Conservation (phyloP, 1,140 invertebrate species). For the Bombus breviceps region DNA sequence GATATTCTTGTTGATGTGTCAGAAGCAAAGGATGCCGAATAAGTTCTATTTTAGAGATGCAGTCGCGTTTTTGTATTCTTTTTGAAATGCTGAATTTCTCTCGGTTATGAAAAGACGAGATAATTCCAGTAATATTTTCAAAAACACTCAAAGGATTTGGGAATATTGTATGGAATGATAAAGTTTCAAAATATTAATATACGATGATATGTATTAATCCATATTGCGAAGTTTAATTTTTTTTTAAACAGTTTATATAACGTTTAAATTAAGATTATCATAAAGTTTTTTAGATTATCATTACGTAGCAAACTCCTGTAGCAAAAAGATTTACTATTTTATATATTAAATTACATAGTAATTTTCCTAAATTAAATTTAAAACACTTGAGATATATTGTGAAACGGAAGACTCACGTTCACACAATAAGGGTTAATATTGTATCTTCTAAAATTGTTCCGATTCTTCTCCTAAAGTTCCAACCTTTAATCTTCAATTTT, state of each 20-base stretch:
- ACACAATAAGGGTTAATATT: background rate
- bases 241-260: no score
- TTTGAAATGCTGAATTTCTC: background rate
- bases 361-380: no score
- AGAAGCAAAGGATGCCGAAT: background rate
- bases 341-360: no score
- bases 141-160: background rate
- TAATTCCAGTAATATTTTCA: background rate
- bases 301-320: no score
- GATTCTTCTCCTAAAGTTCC: background rate
- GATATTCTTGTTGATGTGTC: background rate
- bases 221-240: no score
- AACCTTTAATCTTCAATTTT: background rate
- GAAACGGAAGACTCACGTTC: background rate
- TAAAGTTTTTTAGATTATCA: no score
- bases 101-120: no score
- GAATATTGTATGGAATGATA: background rate
- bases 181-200: no score
- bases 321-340: no score
- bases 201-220: background rate
- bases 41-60: conserved; percentile 2
- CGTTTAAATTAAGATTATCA: background rate
- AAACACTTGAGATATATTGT: no score
- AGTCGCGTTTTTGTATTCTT: background rate
- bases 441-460: background rate